Base-by-base conservation (phyloP, 2,113 vertebrate species). In the Tympanuchus pallidicinctus region DNA sequence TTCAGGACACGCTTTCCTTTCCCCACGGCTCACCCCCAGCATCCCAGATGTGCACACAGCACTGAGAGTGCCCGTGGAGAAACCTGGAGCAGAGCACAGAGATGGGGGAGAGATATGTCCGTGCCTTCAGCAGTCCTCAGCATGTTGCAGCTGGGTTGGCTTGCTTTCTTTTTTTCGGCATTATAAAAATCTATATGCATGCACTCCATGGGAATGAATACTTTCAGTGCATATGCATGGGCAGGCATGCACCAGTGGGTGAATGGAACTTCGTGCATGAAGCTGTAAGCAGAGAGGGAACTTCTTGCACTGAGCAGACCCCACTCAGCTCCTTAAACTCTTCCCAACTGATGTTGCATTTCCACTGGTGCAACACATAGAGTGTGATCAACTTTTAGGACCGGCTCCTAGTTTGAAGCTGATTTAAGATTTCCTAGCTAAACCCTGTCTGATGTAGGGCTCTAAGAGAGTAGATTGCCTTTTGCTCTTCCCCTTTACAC, bases 181-280 rank as follows among this genome's bases (percentile, higher is more conserved):
- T 13, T 7, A 10, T 42, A 1, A 4, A 5, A 34, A 0, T 1
- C 56, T 1, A 30, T 4, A 2, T 0, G 54, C 2, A 2, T 2
- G 40, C 22, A 1, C 47, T 38, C 61, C 43, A 70, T 40, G 3
- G 76, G 52, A 21, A 6, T 1, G 48, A 21, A 6, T 1, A 28
- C 1, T 42, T 2, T 45, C 38, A 1, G 1, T 1, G 3, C 6
- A 0, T 0, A 6, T 6, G 5, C 40, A 2, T 2, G 30, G 43
- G 22, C 38, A 77, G 43, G 10, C 9, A 3, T 1, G 17, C 60
- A n/a, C 17, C 28, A 0, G n/a, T 0, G 0, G 7, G 1, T 3
- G 5, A 3, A 0, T 2, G 40, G 20, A 8, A 10, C 25, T 21
- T 25, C 17, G 14, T 3, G 14, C 6, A 3, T 8, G 5, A 2